A percentile compares a stretch with the other conserved stretches of the same genome.
Conservation (phyloP, 1,140 invertebrate genomes). For the Brachionus asplanchnoidis region DNA sequence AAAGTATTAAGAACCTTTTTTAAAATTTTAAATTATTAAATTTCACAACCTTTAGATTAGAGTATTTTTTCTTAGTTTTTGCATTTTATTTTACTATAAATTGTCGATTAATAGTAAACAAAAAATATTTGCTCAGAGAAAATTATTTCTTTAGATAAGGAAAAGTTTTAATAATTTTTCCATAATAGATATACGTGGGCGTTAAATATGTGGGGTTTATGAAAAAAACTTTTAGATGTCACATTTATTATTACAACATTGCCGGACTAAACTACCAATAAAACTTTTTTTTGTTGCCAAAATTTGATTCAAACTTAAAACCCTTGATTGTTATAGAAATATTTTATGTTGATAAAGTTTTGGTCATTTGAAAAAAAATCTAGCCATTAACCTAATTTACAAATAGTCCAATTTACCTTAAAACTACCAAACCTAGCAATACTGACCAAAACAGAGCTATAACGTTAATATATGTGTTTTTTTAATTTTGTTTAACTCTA, state of each 20-base stretch:
- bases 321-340: not conserved
- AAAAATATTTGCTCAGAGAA: not conserved
- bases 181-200: not conserved
- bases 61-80: not conserved
- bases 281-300: not conserved
- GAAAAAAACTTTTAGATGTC: not conserved
- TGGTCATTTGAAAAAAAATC: not conserved
- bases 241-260: slow-evolving; percentile 20
- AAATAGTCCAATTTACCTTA: not conserved
- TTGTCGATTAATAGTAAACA: slow-evolving; percentile 24
- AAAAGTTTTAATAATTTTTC: not conserved
- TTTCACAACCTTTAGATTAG: slow-evolving; percentile 12
- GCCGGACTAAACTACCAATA: not conserved
- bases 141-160: not conserved
- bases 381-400: slow-evolving; percentile 5
- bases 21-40: not conserved
- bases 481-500: not conserved
- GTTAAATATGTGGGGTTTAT: not conserved
- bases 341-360: slow-evolving; percentile 14
- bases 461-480: not conserved
- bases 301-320: not conserved
- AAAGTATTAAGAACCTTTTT: not conserved
- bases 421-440: not conserved
- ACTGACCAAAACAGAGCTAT: not conserved
- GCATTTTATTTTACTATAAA: not conserved